A percentile compares a stretch with the other conserved stretches of the same genome.
Evolutionary conservation across 1,140 invertebrate species (phyloP).

Genomic region (Macrobrachium rosenbergii): DNA sequence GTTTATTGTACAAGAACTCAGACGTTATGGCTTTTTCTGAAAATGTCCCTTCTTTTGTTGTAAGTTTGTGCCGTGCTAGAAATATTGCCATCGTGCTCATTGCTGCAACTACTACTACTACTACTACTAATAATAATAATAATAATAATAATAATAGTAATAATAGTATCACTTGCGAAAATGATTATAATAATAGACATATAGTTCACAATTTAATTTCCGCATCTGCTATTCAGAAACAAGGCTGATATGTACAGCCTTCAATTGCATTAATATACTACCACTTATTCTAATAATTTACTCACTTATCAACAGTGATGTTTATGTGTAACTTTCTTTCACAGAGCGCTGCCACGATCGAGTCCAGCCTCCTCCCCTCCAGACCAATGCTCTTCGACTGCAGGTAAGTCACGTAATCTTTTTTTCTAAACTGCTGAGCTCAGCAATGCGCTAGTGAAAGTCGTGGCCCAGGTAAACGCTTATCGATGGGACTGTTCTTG

Average conservation of each 20-base stretch:
- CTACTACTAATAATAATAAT: too few species aligned
- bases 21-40: too few species aligned
- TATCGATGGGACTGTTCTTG: background rate
- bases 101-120: too few species aligned
- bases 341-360: slow-evolving; percentile 80
- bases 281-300: background rate
- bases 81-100: too few species aligned
- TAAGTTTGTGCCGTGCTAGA: too few species aligned
- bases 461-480: background rate
- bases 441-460: background rate
- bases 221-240: background rate
- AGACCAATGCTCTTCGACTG: slow-evolving; percentile 50
- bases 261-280: background rate
- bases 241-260: background rate
- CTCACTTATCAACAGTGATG: background rate
- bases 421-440: background rate
- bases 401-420: slow-evolving; percentile 40
- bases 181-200: background rate
- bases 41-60: too few species aligned
- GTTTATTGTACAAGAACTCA: too few species aligned
- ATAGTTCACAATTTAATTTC: background rate
- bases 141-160: too few species aligned
- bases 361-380: slow-evolving; percentile 56
- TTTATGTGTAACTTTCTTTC: slow-evolving; percentile 64
- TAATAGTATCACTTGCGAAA: too few species aligned